Conservation (phyloP, 1,140 invertebrate species). For the Drosophila quadrilineata region DNA sequence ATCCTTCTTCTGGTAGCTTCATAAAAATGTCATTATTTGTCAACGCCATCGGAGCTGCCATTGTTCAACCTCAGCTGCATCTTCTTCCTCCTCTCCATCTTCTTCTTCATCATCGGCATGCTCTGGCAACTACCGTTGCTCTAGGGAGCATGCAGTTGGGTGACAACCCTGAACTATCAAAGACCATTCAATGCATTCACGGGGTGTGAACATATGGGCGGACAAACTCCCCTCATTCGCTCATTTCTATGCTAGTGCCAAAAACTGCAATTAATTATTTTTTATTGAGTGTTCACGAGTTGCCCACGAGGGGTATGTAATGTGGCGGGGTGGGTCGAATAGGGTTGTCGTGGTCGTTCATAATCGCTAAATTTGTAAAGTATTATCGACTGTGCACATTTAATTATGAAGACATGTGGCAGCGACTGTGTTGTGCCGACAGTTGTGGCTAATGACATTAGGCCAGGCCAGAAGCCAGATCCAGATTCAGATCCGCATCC, state of each 20-base stretch:
- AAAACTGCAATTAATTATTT: slow-evolving; percentile 76
- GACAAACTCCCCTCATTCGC: not conserved
- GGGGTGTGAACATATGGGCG: slow-evolving; percentile 66
- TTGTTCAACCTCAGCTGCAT: not conserved
- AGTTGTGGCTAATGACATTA: slow-evolving; percentile 75
- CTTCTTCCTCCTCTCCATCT: no score
- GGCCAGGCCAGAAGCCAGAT: slow-evolving; percentile 22
- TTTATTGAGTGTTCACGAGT: slow-evolving; percentile 59
- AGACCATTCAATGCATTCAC: not conserved
- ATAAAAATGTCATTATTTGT: slow-evolving; percentile 79
- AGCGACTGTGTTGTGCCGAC: slow-evolving; percentile 49
- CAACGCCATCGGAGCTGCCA: slow-evolving; percentile 60
- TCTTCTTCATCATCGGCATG: no score
- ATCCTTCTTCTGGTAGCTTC: slow-evolving; percentile 6
- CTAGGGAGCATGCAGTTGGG: slow-evolving; percentile 10
- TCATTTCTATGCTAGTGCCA: slow-evolving; percentile 42
- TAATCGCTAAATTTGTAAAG: slow-evolving; percentile 72
- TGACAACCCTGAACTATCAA: slow-evolving; percentile 24
- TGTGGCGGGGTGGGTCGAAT: not conserved
- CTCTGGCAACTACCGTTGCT: slow-evolving; percentile 3
- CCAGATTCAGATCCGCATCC: not conserved
- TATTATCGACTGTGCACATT: slow-evolving; percentile 65
- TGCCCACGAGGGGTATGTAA: slow-evolving; percentile 7
- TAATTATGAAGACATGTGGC: slow-evolving; percentile 78
- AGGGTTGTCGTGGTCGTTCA: not conserved